Conservation (phyloP, 2,797 vertebrate genomes). For the Gallinago stenura region DNA sequence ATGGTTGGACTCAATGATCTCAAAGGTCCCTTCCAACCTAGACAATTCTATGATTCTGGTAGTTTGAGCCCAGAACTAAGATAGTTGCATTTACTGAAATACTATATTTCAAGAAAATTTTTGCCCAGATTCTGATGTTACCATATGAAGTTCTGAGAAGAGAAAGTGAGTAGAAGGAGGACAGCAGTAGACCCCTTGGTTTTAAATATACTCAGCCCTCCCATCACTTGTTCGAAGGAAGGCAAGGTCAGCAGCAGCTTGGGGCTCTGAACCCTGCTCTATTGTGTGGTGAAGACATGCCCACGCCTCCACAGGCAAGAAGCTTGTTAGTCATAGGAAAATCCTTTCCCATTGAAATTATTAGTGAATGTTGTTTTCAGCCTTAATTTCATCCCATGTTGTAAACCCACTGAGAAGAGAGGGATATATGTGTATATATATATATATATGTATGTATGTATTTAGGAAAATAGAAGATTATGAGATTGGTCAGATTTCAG, state of each 20-base stretch:
- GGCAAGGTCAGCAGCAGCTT: neutral
- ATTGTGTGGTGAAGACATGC: neutral
- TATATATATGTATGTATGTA: neutral
- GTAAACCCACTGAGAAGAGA: neutral
- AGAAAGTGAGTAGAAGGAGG: neutral
- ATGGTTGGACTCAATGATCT: neutral
- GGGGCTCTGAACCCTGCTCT: neutral
- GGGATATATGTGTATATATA: no score
- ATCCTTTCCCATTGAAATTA: slow-evolving; percentile 5
- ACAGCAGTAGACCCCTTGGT: neutral
- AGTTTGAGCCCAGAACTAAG: neutral
- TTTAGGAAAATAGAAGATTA: no score
- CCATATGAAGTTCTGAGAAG: neutral
- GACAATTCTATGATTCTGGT: neutral
- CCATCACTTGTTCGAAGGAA: neutral
- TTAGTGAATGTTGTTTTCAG: slow-evolving; percentile 10
- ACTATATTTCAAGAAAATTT: neutral
- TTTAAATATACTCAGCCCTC: neutral
- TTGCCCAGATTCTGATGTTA: neutral
- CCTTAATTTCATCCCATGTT: neutral
- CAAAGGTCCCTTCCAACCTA: neutral
- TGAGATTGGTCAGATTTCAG: neutral
- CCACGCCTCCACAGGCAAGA: neutral
- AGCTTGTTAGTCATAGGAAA: slow-evolving; percentile 6
- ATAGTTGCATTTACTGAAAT: neutral